Conservation (phyloP, 1,140 invertebrate species). For the Vanessa atalanta region DNA sequence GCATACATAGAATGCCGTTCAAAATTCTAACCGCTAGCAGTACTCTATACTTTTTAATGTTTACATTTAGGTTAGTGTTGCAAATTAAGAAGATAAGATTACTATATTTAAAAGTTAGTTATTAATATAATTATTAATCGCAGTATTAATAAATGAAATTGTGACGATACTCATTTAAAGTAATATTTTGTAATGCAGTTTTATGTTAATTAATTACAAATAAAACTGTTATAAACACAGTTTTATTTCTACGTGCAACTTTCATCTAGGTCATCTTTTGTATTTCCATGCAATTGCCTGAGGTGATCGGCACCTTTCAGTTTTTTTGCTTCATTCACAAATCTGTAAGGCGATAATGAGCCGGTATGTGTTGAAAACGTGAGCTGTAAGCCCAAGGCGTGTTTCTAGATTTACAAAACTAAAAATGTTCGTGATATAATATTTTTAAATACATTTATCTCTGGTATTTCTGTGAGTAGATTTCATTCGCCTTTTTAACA, state of each 20-base stretch:
- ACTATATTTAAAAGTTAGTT: too few relatives aligned
- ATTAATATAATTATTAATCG: too few relatives aligned
- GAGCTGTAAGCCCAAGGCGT: slow-evolving; percentile 18
- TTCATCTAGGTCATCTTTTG: slow-evolving; percentile 28
- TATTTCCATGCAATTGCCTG: slow-evolving; percentile 25
- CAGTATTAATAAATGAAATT: too few relatives aligned
- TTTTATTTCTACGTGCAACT: background rate
- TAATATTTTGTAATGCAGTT: too few relatives aligned
- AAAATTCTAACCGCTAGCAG: background rate
- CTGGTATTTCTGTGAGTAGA: too few relatives aligned
- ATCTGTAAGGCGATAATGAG: slow-evolving; percentile 29
- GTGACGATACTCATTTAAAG: too few relatives aligned
- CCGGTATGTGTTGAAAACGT: slow-evolving; percentile 19
- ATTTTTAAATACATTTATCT: background rate
- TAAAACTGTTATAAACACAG: background rate
- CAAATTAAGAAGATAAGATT: too few relatives aligned
- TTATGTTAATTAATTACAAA: background rate
- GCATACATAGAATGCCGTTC: background rate
- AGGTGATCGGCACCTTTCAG: slow-evolving; percentile 27
- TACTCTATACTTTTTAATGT: background rate
- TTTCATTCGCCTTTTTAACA: too few relatives aligned
- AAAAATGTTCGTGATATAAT: background rate
- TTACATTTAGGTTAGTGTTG: background rate
- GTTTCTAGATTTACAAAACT: background rate
- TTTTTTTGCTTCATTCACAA: slow-evolving; percentile 29